Evolutionary conservation across 2,113 vertebrate genomes (phyloP).

Genomic region (Oxygymnocypris stewartii): DNA sequence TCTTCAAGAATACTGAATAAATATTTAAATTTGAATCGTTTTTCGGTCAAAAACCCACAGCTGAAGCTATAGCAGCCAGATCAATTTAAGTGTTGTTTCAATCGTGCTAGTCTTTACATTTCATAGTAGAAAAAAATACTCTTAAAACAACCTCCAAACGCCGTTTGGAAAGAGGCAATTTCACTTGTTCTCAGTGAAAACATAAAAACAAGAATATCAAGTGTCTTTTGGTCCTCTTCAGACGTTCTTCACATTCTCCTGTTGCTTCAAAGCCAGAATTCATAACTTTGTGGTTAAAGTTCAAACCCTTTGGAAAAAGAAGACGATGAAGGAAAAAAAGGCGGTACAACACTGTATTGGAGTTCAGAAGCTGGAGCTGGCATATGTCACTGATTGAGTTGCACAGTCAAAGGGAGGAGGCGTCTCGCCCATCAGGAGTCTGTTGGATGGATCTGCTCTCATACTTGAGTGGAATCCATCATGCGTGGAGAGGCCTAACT

Average conservation of each 20-base stretch:
- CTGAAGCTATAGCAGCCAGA: not conserved
- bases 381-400: conserved; percentile 75
- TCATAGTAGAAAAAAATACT: not conserved
- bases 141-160: conserved; percentile 65
- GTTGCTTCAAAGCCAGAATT: conserved; percentile 70
- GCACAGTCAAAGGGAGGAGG: conserved; percentile 68
- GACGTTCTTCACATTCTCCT: conserved; percentile 68
- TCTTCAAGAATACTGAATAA: conserved; percentile 15
- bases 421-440: conserved; percentile 58
- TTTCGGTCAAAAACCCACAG: conserved; percentile 31
- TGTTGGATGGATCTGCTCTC: conserved; percentile 30
- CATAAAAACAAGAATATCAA: conserved; percentile 73
- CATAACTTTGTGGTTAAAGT: conserved; percentile 78
- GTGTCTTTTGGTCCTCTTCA: conserved; percentile 62
- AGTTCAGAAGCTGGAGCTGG: conserved; percentile 56
- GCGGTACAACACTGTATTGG: conserved; percentile 42
- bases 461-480: conserved; percentile 74
- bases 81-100: conserved; percentile 38
- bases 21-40: conserved; percentile 43
- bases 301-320: conserved; percentile 63
- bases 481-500: conserved; percentile 70
- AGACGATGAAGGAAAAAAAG: not conserved
- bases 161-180: conserved; percentile 63
- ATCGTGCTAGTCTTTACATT: conserved; percentile 27
- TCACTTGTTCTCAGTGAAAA: conserved; percentile 64